A percentile compares a stretch with the other conserved stretches of the same genome.
Conservation (phyloP, 2,113 vertebrate species). For the Lasiurus cinereus region DNA sequence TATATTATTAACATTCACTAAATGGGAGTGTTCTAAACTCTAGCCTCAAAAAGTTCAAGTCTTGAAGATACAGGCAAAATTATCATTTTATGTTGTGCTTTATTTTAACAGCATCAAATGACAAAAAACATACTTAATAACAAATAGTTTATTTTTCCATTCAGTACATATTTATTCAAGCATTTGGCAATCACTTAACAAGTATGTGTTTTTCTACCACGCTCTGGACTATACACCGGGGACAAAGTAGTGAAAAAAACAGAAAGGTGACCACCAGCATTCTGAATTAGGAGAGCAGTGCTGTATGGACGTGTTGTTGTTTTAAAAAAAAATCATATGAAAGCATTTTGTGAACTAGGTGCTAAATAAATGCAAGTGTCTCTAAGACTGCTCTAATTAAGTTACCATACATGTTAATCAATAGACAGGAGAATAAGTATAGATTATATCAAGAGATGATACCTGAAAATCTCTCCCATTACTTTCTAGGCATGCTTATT, state of each 20-base stretch:
- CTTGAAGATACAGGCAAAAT: background rate
- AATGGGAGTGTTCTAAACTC: background rate
- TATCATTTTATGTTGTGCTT: constrained; percentile 27
- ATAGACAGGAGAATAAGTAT: background rate
- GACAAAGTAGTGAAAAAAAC: background rate
- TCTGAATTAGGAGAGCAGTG: background rate
- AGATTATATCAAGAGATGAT: background rate
- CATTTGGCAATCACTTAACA: background rate
- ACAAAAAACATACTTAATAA: constrained; percentile 6
- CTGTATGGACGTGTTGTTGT: background rate
- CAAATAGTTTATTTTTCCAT: background rate
- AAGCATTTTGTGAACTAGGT: constrained; percentile 21
- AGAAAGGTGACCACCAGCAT: background rate
- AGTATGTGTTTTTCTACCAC: background rate
- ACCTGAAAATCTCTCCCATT: background rate
- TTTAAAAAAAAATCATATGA: background rate
- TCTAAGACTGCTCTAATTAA: constrained; percentile 2
- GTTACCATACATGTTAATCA: background rate
- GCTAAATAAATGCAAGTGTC: background rate
- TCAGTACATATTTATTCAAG: constrained; percentile 53
- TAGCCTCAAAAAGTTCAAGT: constrained; percentile 1
- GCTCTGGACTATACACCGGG: background rate
- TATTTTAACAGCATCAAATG: constrained; percentile 38
- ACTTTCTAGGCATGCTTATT: background rate
- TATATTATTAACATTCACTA: background rate